These are phyloP conservation scores for Scyliorhinus canicula DNA, from an alignment of 2,797 vertebrate species.

Conservation along the genomic window DNA sequence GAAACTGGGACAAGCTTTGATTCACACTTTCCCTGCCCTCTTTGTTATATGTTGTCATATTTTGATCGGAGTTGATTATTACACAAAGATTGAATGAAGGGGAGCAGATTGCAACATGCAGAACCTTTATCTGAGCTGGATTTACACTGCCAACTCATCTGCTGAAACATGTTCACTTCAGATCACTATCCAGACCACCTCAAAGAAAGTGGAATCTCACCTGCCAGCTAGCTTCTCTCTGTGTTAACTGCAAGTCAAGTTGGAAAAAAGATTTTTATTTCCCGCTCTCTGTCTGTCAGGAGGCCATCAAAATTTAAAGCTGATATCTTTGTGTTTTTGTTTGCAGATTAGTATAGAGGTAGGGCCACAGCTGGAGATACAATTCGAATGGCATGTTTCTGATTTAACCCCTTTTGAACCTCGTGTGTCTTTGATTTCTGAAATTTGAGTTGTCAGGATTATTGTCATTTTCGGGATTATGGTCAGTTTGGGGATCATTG, in stretches of 20 bases:
- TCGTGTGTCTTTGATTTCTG: neutral
- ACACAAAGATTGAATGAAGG: neutral
- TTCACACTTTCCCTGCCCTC: too few species aligned
- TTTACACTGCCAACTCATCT: neutral
- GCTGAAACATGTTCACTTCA: constrained; percentile 17
- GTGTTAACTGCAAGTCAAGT: neutral
- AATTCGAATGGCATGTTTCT: neutral
- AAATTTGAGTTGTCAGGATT: neutral
- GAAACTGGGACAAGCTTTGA: neutral
- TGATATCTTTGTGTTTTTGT: constrained; percentile 5
- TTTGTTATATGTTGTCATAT: neutral
- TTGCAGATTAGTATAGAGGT: neutral
- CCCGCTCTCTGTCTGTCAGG: neutral
- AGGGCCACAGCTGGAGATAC: neutral
- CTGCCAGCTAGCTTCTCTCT: neutral
- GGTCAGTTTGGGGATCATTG: too few species aligned
- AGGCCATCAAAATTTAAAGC: neutral
- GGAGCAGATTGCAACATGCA: neutral
- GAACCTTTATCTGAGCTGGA: neutral
- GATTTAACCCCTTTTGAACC: constrained; percentile 17
- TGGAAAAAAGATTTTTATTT: neutral
- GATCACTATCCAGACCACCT: neutral
- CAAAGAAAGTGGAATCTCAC: neutral
- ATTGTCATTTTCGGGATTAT: neutral
- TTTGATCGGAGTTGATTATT: neutral